Percentiles rank a stretch among this genome's conserved stretches.
Conservation (phyloP, 2,113 vertebrate genomes). For the Tragelaphus scriptus region DNA sequence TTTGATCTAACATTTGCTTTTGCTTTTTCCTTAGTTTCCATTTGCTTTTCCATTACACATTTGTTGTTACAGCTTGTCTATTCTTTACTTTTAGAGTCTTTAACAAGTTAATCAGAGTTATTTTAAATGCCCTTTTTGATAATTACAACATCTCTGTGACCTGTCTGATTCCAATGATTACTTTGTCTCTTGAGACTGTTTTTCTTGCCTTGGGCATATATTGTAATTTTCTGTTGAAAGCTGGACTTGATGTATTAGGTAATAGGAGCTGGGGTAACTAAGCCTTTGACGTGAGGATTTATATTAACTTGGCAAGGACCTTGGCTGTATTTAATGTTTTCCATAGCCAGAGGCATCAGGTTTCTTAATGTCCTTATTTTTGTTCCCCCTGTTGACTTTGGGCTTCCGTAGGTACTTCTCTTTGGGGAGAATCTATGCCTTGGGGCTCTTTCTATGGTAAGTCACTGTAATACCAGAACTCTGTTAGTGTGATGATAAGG, state of each 20-base stretch:
- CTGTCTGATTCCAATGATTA: neutral
- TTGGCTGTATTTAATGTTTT: neutral
- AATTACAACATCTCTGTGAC: neutral
- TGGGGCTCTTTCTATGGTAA: neutral
- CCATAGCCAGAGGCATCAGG: neutral
- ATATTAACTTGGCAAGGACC: neutral
- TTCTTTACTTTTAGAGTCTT: neutral
- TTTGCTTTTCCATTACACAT: neutral
- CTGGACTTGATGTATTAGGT: neutral
- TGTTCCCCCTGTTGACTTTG: neutral
- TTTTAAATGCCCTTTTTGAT: neutral
- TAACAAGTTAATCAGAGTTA: neutral
- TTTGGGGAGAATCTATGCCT: neutral
- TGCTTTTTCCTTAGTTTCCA: neutral
- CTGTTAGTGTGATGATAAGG: neutral
- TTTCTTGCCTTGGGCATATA: neutral
- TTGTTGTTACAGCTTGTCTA: neutral
- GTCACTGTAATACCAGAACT: neutral
- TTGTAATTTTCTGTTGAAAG: slow-evolving; percentile 11
- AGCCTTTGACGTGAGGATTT: neutral
- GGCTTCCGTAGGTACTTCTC: neutral
- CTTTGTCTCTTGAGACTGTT: neutral
- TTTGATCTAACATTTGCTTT: neutral
- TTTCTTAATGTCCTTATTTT: neutral
- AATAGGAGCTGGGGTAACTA: neutral